Base-by-base conservation (phyloP, 2,113 vertebrate genomes). In the Ploceus nigricollis region DNA sequence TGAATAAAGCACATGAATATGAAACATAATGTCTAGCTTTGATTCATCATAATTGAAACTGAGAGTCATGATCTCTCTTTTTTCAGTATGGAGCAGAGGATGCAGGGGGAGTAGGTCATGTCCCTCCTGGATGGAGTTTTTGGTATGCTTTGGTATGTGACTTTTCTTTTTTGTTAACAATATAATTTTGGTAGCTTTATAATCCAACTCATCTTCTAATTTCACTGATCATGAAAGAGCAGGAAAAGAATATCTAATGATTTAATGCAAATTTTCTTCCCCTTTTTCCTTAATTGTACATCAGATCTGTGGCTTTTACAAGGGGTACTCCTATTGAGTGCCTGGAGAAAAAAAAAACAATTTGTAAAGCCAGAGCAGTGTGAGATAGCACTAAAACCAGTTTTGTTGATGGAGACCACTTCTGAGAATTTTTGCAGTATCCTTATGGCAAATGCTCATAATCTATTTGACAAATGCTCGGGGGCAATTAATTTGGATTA, bases 101-200 rank as follows among this genome's bases (percentile, higher is more conserved):
- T 80, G 99, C 99, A 48, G 99, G 99, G 21, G 99, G 99, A 45
- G 95, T 99, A 54, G 98, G 98, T 76, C 99, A 99, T 0, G 97
- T 99, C 19, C 99, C 99, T 75, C 98, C 98, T 31, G 99, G 99
- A 76, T 99, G 99, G 99, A 99, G 96, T 97, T 98, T 98, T 89
- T 99, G 99, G 99, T 98, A 99, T 71, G 99, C 98, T 54, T 97
- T 99, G 99, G 99, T 99, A 97, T 98, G 99, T 98, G 56, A 51
- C 39, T 83, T 1, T 5, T 6, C 15, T 17, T 23, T 13, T 42
- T 51, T 53, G 18, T 76, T 13, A 25, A 66, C 7, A 51, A 39
- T 31, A 45, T 57, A 1, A 60, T 69, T 87, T 68, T 4, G 2
- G 2, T 61, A 86, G 31, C 22, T 79, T 94, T 35, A 10, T 60